Evolutionary conservation across 2,113 vertebrate species (phyloP).

Genomic region (Eidolon helvum): DNA sequence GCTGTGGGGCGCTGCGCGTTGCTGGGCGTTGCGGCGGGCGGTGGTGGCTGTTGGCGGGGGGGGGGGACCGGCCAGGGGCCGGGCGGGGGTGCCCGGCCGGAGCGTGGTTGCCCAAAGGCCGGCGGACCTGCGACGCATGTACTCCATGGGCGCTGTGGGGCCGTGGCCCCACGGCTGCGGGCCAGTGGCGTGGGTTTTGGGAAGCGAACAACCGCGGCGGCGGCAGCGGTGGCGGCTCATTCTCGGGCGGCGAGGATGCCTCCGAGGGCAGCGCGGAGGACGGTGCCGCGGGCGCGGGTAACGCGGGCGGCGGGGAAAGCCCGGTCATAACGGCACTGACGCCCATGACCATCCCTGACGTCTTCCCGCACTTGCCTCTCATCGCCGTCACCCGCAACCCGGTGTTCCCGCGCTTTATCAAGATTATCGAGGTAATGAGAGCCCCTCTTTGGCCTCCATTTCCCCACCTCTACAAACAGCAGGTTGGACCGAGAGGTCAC

Average conservation of each 20-base stretch:
- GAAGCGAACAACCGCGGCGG: conserved; percentile 79
- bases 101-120: not conserved
- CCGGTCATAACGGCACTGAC: conserved; percentile 93
- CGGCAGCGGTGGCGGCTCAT: conserved; percentile 83
- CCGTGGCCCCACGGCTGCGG: not conserved
- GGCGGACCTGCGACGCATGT: not conserved
- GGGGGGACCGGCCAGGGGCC: too few relatives aligned
- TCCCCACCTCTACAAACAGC: not conserved
- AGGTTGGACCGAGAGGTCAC: not conserved
- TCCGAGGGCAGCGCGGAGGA: conserved; percentile 83
- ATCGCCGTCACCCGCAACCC: conserved; percentile 95
- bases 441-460: not conserved
- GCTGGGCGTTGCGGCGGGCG: conserved; percentile 53
- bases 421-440: conserved; percentile 94
- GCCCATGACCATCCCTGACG: conserved; percentile 93
- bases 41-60: conserved; percentile 36
- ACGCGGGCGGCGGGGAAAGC: conserved; percentile 72
- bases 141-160: conserved; percentile 60
- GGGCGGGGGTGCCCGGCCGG: not conserved
- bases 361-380: conserved; percentile 95
- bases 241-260: conserved; percentile 84
- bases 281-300: conserved; percentile 56
- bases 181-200: conserved; percentile 62
- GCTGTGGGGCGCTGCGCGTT: conserved; percentile 64
- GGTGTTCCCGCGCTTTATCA: conserved; percentile 97